These are phyloP conservation scores for Pangasius larnaudii DNA, from an alignment of 2,797 vertebrate species.

Conservation along the genomic window DNA sequence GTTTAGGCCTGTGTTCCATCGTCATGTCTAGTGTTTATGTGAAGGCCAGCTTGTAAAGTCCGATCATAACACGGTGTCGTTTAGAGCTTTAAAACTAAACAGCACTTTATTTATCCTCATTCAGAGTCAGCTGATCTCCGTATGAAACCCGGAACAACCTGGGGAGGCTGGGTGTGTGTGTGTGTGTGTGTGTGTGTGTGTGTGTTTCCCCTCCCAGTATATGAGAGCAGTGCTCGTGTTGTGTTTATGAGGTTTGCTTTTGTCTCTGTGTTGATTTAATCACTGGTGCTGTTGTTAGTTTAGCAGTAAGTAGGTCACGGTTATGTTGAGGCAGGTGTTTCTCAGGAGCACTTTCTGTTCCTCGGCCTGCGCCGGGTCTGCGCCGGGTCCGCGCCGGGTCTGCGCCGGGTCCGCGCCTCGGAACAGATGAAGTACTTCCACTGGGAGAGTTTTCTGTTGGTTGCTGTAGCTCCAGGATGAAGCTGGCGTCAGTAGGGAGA, in stretches of 20 bases:
- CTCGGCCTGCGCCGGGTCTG: background rate
- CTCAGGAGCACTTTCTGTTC: background rate
- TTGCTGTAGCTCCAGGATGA: background rate
- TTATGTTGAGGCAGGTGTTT: background rate
- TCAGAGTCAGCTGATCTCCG: background rate
- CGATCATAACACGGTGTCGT: background rate
- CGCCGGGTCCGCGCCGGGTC: too few species aligned
- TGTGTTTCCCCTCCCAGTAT: background rate
- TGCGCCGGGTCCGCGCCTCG: too few species aligned
- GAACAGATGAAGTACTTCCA: background rate
- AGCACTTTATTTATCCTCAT: background rate
- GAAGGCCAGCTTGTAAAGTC: background rate
- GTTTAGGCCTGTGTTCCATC: background rate
- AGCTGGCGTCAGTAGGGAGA: background rate
- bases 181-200: background rate
- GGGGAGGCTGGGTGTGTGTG: background rate
- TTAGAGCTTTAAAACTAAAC: background rate
- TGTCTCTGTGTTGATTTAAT: background rate
- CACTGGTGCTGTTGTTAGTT: background rate
- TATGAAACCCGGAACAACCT: background rate
- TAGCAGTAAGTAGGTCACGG: background rate
- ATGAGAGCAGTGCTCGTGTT: too few species aligned
- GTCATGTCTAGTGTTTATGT: background rate
- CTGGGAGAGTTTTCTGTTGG: background rate
- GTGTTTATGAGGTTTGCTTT: background rate